phyloP scores from a whole-genome alignment of 2,888 invertebrate genomes.

The Chaetogeoica ovagalla region DNA sequence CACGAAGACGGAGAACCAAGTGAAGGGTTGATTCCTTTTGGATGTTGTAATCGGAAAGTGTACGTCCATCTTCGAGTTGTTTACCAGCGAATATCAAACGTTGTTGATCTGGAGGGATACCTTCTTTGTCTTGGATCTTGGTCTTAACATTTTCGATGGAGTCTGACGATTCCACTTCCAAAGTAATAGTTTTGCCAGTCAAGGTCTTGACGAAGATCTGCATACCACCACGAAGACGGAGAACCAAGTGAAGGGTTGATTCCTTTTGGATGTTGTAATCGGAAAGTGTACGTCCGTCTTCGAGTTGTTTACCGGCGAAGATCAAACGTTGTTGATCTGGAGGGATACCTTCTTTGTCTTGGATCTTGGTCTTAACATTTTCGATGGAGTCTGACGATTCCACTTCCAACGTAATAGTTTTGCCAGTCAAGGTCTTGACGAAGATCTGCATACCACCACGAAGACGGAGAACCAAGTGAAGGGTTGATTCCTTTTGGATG shows the following conservation, averaged over 20 bases:
- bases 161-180: conserved; percentile 65
- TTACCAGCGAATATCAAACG: conserved; percentile 67
- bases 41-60: conserved; percentile 67
- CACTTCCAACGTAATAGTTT: conserved; percentile 61
- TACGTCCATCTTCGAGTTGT: conserved; percentile 67
- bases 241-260: conserved; percentile 63
- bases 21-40: conserved; percentile 67
- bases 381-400: conserved; percentile 64
- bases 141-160: conserved; percentile 68
- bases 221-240: conserved; percentile 66
- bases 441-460: conserved; percentile 61
- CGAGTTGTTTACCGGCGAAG: conserved; percentile 66
- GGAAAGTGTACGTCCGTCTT: conserved; percentile 65
- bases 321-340: conserved; percentile 63
- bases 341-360: conserved; percentile 61
- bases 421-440: conserved; percentile 59
- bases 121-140: conserved; percentile 66
- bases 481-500: conserved; percentile 64
- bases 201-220: conserved; percentile 66
- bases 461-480: conserved; percentile 62
- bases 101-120: conserved; percentile 68
- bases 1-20: conserved; percentile 63
- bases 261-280: conserved; percentile 67
- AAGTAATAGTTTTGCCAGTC: conserved; percentile 62
- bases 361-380: conserved; percentile 62